Conservation (phyloP, 2,113 vertebrate genomes). For the Apodemus speciosus region DNA sequence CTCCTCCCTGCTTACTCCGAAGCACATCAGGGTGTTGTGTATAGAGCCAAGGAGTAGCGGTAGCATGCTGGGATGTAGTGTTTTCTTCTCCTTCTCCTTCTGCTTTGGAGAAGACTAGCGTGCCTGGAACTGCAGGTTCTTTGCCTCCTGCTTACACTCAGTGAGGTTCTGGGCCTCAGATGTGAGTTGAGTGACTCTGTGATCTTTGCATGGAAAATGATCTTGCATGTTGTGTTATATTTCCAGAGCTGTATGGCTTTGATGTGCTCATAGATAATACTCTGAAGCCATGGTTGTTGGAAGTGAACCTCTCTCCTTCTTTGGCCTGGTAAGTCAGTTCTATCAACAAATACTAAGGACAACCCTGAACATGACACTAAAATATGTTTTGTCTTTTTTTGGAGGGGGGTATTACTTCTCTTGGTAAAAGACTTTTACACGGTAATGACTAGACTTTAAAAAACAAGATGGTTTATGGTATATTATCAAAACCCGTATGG, state of each 20-base stretch:
- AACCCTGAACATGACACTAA: slow-evolving; percentile 33
- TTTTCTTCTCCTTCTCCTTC: slow-evolving; percentile 4
- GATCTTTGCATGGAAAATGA: slow-evolving; percentile 55
- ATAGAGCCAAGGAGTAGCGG: neutral
- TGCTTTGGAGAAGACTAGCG: slow-evolving; percentile 15
- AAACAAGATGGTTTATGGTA: neutral
- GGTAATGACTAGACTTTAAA: slow-evolving; percentile 42
- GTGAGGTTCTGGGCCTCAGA: slow-evolving; percentile 16
- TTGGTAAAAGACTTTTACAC: neutral
- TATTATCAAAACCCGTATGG: slow-evolving; percentile 32
- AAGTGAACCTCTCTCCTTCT: slow-evolving; percentile 98
- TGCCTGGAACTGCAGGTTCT: slow-evolving; percentile 34
- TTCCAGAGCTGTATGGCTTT: slow-evolving; percentile 97
- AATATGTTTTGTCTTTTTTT: neutral
- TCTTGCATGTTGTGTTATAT: slow-evolving; percentile 71
- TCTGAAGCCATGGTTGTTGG: slow-evolving; percentile 97
- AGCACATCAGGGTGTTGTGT: neutral
- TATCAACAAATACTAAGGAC: neutral
- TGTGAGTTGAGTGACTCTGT: slow-evolving; percentile 26
- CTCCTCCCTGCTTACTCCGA: neutral
- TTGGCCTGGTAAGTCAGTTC: slow-evolving; percentile 93
- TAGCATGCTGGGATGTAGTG: neutral
- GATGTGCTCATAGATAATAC: slow-evolving; percentile 97
- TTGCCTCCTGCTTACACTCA: neutral
- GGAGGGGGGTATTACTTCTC: neutral